These are phyloP conservation scores for Haemorhous mexicanus DNA, from an alignment of 2,113 vertebrate genomes.

Conservation along the genomic window DNA sequence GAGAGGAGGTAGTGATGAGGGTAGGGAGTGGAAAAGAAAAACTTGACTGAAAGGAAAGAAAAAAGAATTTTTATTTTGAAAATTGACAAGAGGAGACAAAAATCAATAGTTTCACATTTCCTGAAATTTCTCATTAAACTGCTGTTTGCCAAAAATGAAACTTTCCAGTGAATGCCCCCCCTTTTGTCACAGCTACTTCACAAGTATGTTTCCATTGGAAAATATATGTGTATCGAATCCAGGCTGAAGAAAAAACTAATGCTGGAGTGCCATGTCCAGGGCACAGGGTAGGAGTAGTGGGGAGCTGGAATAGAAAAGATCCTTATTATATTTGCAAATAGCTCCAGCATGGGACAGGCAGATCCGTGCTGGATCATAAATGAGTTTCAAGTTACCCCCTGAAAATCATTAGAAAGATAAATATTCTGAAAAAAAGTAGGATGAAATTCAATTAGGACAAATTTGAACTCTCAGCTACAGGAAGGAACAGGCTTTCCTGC, in stretches of 20 bases:
- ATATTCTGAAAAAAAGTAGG: neutral
- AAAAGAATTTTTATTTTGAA: neutral
- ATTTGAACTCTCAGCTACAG: neutral
- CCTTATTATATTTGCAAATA: neutral
- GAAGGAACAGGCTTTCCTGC: neutral
- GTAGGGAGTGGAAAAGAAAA: conserved; percentile 13
- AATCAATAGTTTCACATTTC: conserved; percentile 5
- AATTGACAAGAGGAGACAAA: conserved; percentile 17
- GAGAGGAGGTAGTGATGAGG: neutral
- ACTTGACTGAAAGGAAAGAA: neutral
- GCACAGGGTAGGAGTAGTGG: neutral
- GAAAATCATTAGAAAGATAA: neutral
- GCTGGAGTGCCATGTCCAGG: neutral
- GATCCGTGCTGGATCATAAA: neutral
- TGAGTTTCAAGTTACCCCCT: neutral
- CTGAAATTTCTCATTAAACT: neutral
- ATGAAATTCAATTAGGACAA: neutral
- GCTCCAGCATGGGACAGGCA: neutral
- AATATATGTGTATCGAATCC: neutral
- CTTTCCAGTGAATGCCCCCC: neutral
- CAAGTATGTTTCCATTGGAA: neutral
- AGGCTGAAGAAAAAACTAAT: neutral
- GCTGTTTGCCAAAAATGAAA: neutral
- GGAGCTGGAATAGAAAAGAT: neutral
- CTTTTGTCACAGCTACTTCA: neutral